These are phyloP conservation scores for Tyrannus savana DNA, from an alignment of 2,113 vertebrate genomes.

Conservation along the genomic window DNA sequence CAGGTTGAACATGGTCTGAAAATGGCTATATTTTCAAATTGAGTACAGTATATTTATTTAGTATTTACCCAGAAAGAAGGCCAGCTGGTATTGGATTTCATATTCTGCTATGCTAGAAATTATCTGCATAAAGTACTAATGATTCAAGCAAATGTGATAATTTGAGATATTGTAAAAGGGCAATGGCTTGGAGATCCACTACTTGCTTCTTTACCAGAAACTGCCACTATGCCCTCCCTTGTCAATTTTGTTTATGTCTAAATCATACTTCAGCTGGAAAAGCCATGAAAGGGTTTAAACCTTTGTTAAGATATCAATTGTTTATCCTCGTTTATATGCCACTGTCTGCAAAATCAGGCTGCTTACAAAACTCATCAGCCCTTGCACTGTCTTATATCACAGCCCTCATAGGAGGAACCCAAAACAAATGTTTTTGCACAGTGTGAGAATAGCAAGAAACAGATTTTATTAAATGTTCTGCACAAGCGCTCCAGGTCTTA, in stretches of 20 bases:
- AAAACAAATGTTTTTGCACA: background rate
- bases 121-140: background rate
- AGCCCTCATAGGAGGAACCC: background rate
- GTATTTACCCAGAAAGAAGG: background rate
- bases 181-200: background rate
- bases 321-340: background rate
- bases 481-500: background rate
- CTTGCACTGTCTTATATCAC: background rate
- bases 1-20: background rate
- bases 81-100: background rate
- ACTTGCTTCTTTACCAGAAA: background rate
- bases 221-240: background rate
- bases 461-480: background rate
- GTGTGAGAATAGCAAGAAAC: background rate
- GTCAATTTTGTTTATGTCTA: background rate
- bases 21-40: background rate
- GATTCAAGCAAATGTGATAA: background rate
- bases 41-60: background rate
- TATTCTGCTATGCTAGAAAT: background rate
- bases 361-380: background rate
- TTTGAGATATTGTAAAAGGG: background rate
- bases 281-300: background rate
- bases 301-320: background rate
- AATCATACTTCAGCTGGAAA: background rate
- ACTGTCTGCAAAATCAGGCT: background rate